Conservation (phyloP, 2,888 invertebrate genomes). For the Mayetiola destructor region DNA sequence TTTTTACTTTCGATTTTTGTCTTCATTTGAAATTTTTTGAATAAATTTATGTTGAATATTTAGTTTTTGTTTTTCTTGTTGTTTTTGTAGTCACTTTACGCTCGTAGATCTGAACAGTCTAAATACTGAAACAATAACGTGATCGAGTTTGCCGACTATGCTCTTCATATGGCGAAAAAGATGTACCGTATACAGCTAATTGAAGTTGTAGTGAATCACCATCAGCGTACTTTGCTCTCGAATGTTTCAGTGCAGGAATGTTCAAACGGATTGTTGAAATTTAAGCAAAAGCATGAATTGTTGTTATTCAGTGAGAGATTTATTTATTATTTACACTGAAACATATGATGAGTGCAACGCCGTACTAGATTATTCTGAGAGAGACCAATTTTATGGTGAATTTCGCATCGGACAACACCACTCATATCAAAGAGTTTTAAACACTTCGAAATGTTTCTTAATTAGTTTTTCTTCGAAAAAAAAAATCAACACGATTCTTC, state of each 20-base stretch:
- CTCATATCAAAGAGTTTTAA: no score
- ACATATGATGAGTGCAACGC: neutral
- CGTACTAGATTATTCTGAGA: neutral
- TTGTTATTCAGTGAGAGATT: neutral
- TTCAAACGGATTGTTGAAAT: constrained; percentile 4
- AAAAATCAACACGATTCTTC: no score
- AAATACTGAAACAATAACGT: neutral
- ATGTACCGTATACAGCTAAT: neutral
- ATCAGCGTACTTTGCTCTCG: neutral
- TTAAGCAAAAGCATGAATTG: neutral
- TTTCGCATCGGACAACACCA: neutral
- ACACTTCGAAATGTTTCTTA: no score
- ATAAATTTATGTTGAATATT: neutral
- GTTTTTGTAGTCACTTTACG: neutral
- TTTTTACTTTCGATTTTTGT: neutral
- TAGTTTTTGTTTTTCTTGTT: neutral
- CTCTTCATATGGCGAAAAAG: neutral
- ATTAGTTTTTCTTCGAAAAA: no score
- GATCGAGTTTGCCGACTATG: no score
- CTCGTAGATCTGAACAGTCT: neutral
- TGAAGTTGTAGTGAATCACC: neutral
- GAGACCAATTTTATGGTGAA: neutral
- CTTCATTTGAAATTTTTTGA: no score
- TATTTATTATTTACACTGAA: constrained; percentile 8
- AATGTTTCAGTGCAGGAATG: neutral